Percentiles rank a stretch among this genome's conserved stretches.
phyloP scores from a whole-genome alignment of 2,888 invertebrate species.

The Eulithis testata region DNA sequence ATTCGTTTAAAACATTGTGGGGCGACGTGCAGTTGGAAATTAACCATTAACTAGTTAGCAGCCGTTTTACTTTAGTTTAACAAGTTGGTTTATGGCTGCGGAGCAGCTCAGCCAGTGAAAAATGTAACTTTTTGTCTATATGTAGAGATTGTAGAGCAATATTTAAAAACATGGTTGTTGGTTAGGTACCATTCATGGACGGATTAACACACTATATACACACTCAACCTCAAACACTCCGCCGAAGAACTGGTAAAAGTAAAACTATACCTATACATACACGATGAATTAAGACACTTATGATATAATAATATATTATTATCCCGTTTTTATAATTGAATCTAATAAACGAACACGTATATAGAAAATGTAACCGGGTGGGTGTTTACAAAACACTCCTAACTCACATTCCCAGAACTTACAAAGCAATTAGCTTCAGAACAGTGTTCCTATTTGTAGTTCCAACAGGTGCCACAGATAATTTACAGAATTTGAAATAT shows the following conservation, averaged over 20 bases:
- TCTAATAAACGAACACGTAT: neutral
- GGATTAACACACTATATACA: too few relatives aligned
- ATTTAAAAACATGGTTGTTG: neutral
- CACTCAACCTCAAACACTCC: too few relatives aligned
- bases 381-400: neutral
- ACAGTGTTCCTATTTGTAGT: conserved; percentile 21
- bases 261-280: too few relatives aligned
- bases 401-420: conserved; percentile 1
- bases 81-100: conserved; percentile 1
- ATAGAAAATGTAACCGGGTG: neutral
- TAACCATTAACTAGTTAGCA: neutral
- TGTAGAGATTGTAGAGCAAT: neutral
- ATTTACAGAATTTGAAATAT: conserved; percentile 20
- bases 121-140: neutral
- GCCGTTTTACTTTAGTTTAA: neutral
- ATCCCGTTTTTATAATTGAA: too few relatives aligned
- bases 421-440: conserved; percentile 14
- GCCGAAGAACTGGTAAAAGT: too few relatives aligned
- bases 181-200: too few relatives aligned
- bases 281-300: too few relatives aligned
- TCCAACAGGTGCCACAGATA: conserved; percentile 25
- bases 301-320: too few relatives aligned
- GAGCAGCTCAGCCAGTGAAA: neutral
- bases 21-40: neutral
- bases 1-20: neutral